Evolutionary conservation across 2,113 vertebrate genomes (phyloP), one percentile per base, ranked within the genome.

Genomic region (Pelecanoides urinatrix): DNA sequence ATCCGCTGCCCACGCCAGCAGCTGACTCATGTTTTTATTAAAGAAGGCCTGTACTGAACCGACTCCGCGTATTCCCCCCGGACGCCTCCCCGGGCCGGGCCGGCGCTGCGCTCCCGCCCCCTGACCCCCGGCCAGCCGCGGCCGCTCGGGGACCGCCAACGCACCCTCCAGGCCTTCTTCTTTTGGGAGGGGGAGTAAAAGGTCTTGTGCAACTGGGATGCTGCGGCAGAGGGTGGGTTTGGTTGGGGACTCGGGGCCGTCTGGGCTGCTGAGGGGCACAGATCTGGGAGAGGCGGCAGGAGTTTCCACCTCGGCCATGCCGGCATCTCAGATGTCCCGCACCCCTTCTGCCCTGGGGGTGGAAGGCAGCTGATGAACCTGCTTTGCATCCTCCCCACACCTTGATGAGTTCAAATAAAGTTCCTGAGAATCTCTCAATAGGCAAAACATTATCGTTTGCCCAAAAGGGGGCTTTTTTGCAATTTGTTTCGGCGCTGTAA

Each of bases 11-110:
- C 95, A 97, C 96, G 97, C 97, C 98, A 97, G 97, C 98, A 97
- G 98, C 98, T 98, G 98, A 98, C 97, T 97, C 98, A 97, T 97
- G 97, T 95, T 97, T 98, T 97, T 96, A 97, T 97, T 98, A 97
- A 97, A 97, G 97, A 95, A 79, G 91, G 22, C 80, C 94, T 94
- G 91, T 52, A 68, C 78, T 84, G 95, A 89, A 20, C 82, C 45
- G 77, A 59, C 95, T 95, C 82, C 2, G 1, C 16, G 23, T 61
- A 26, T 71, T 93, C 94, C 95, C 94, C 77, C 32, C 6, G 63
- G 94, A 84, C 40, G 11, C 71, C 91, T 90, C 50, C 36, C 85
- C 10, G 30, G 17, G 71, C 86, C 5, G 15, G 23, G 84, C 84
- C 1, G 2, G 47, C 55, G 8, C 65, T 42, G 55, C 3, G 55